A percentile compares a stretch with the other conserved stretches of the same genome.
phyloP scores from a whole-genome alignment of 2,888 invertebrate species.

The Gnatocerus cornutus region DNA sequence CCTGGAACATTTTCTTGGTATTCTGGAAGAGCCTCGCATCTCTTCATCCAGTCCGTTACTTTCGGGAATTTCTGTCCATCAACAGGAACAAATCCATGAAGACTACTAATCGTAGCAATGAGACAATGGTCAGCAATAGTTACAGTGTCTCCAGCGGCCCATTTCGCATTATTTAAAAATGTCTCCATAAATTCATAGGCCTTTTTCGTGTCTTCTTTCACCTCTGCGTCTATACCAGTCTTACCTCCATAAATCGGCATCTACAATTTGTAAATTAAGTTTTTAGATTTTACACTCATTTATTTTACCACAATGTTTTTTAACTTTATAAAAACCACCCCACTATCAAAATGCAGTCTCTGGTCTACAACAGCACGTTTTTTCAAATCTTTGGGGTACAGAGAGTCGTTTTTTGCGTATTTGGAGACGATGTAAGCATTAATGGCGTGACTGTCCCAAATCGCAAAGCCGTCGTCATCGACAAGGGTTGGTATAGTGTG shows the following conservation, averaged over 20 bases:
- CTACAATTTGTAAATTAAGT: too few species aligned
- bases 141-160: constrained; percentile 61
- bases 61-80: constrained; percentile 60
- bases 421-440: constrained; percentile 66
- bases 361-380: constrained; percentile 74
- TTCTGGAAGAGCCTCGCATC: neutral
- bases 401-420: constrained; percentile 55
- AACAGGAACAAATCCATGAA: constrained; percentile 46
- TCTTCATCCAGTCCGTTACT: constrained; percentile 17
- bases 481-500: constrained; percentile 63
- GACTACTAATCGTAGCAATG: constrained; percentile 53
- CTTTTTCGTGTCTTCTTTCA: constrained; percentile 63
- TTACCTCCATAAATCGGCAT: neutral
- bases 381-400: constrained; percentile 61
- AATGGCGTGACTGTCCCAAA: constrained; percentile 72
- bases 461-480: constrained; percentile 65
- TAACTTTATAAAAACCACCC: constrained; percentile 71
- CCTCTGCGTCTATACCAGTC: too few species aligned
- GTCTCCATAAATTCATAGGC: constrained; percentile 70
- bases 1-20: neutral
- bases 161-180: constrained; percentile 69
- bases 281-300: too few species aligned
- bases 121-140: constrained; percentile 64
- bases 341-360: constrained; percentile 73
- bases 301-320: constrained; percentile 61